Conservation (phyloP, 2,797 vertebrate genomes). For the Selene dorsalis region DNA sequence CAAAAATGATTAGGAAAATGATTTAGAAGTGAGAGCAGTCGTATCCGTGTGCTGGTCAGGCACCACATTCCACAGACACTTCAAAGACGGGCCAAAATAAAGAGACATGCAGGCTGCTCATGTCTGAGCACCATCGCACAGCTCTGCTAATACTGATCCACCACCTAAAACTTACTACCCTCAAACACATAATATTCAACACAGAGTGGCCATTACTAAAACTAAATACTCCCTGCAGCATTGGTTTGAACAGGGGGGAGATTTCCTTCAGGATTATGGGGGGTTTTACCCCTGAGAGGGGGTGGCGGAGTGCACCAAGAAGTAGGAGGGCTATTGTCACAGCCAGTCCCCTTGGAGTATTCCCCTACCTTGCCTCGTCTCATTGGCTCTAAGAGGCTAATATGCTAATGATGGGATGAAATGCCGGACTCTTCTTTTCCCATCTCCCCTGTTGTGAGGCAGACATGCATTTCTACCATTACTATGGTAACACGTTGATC, state of each 20-base stretch:
- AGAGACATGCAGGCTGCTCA: slow-evolving; percentile 55
- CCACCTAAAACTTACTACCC: slow-evolving; percentile 29
- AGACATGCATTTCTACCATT: slow-evolving; percentile 80
- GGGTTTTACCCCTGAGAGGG: slow-evolving; percentile 68
- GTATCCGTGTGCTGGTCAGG: slow-evolving; percentile 69
- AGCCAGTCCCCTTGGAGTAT: slow-evolving; percentile 81
- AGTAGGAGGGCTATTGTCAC: slow-evolving; percentile 79
- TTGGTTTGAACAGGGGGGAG: slow-evolving; percentile 60
- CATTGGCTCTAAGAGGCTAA: slow-evolving; percentile 81
- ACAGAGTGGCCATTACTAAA: slow-evolving; percentile 38
- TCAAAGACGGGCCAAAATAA: slow-evolving; percentile 76
- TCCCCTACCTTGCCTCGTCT: slow-evolving; percentile 68
- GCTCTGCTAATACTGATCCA: slow-evolving; percentile 45
- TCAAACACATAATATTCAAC: slow-evolving; percentile 15
- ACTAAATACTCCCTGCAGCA: slow-evolving; percentile 54
- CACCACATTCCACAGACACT: slow-evolving; percentile 80
- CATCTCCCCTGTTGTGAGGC: slow-evolving; percentile 75
- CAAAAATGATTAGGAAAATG: slow-evolving; percentile 23
- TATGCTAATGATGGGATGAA: slow-evolving; percentile 84
- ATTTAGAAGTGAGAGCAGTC: slow-evolving; percentile 50
- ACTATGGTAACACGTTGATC: slow-evolving; percentile 83
- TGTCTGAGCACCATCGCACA: slow-evolving; percentile 48
- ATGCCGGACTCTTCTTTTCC: slow-evolving; percentile 75
- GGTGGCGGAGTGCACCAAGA: slow-evolving; percentile 58
- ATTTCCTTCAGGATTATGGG: slow-evolving; percentile 77